Conservation (phyloP, 2,797 vertebrate genomes). For the Morelia viridis region DNA sequence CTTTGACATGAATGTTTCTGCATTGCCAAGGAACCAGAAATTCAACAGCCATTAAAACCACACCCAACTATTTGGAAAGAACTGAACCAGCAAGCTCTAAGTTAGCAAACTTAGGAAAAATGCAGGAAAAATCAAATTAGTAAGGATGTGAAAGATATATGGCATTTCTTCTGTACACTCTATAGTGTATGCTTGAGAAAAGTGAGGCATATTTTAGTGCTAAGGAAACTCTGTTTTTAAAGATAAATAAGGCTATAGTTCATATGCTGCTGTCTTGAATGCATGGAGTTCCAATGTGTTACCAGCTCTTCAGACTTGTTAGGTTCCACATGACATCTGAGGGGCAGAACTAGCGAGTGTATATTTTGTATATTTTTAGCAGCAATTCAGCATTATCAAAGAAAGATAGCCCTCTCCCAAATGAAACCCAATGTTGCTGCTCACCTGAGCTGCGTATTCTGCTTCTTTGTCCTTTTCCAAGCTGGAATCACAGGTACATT, state of each 20-base stretch:
- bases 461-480: slow-evolving; percentile 89
- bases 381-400: neutral
- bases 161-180: neutral
- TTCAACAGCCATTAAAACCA: neutral
- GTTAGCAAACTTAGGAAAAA: neutral
- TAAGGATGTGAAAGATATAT: neutral
- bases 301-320: neutral
- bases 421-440: slow-evolving; percentile 26
- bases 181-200: neutral
- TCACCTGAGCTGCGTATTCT: slow-evolving; percentile 92
- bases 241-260: neutral
- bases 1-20: neutral
- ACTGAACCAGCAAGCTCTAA: neutral
- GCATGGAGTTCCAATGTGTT: neutral
- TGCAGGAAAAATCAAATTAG: neutral
- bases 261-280: neutral
- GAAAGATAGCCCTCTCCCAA: neutral
- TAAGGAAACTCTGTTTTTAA: neutral
- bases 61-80: neutral
- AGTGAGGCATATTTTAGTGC: neutral
- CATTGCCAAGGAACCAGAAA: neutral
- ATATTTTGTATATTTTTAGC: neutral
- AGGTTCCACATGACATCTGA: neutral
- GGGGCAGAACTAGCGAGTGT: neutral
- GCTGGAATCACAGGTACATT: slow-evolving; percentile 89